Evolutionary conservation across 2,888 invertebrate species (phyloP), one percentile per base, ranked within the genome.

Genomic region (Lucinisca nassula): DNA sequence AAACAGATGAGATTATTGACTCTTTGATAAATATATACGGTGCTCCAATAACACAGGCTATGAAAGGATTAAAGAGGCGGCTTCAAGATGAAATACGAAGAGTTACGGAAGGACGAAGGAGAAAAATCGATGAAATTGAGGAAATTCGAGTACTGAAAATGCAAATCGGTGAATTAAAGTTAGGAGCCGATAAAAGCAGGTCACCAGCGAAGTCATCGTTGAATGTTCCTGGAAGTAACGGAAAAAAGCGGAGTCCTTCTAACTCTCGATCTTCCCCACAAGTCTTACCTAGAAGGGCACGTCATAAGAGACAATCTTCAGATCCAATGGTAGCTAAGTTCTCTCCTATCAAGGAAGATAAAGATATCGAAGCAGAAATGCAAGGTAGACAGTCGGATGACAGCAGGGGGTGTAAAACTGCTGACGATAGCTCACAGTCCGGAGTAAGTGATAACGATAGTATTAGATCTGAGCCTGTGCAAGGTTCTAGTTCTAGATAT

Each of bases 301-400:
- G 97, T 79, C 97, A 97, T 93, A 96, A 97, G 85, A 96, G 97
- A 49, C 97, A 97, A 93, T 96, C 97, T 79, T 97, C 97, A 37
- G 97, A 97, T 94, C 97, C 97, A 37, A 97, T 97, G 95, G 96
- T 97, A 81, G 96, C 97, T 82, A 97, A 96, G 87, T 97, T 97
- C 93, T 97, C 97, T 72, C 97, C 97, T 21, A 97, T 97, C 67
- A 97, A 97, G 91, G 97, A 97, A 92, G 97, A 96, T 91, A 96
- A 96, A 91, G 96, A 96, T 89, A 95, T 96, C 78, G 96, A 96
- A 90, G 93, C 94, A 24, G 96, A 96, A 84, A 95, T 96, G 87
- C 95, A 95, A 79, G 88, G 92, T 12, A 92, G 92, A 67, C 55
- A 84, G 32, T 30, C 85, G 24, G 90, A 92, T 37, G 90, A 90